Evolutionary conservation across 2,888 invertebrate species (phyloP), one percentile per base, ranked within the genome.

Genomic region (Volucella inanis): DNA sequence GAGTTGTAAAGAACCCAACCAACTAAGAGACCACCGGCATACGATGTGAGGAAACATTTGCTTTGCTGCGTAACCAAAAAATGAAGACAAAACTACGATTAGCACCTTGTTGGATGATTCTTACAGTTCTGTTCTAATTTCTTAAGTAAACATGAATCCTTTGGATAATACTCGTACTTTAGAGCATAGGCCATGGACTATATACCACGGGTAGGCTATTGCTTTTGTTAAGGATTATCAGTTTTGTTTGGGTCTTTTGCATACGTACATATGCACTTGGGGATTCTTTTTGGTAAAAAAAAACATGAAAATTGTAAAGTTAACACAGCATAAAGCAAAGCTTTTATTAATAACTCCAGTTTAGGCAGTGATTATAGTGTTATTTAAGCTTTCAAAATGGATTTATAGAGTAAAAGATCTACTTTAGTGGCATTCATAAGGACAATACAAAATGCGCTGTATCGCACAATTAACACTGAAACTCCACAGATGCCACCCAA

Each of bases 41-140:
- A 80, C 70, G 68, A 55, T 61, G 67, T 62, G 71, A 47, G 50
- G 61, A 71, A 75, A 80, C 70, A 84, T 80, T 80, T 71, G 52
- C 71, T 76, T 67, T 57, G 67, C 79, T 78, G 80, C 81, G 76
- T 81, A 75, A 76, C 54, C 64, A 80, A 71, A 75, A 52, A 64
- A 47, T 49, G 71, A 81, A 85, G 67, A 81, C 81, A 81, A 84
- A 85, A 81, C 76, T 77, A 62, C 85, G 81, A 85, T 85, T 85
- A 85, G 81, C 85, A 85, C 85, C 81, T 85, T 81, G 85, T 81
- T 85, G 67, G 68, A 72, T 52, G 39, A 67, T 81, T 85, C 80
- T 85, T 71, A 31, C 81, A 85, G 81, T 81, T 85, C 72, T 47
- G 85, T 72, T 47, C 81, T 85, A 85, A 85, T 72, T 72, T 47